Base-by-base conservation (phyloP, 2,888 invertebrate genomes). In the Amphipoea oculea region DNA sequence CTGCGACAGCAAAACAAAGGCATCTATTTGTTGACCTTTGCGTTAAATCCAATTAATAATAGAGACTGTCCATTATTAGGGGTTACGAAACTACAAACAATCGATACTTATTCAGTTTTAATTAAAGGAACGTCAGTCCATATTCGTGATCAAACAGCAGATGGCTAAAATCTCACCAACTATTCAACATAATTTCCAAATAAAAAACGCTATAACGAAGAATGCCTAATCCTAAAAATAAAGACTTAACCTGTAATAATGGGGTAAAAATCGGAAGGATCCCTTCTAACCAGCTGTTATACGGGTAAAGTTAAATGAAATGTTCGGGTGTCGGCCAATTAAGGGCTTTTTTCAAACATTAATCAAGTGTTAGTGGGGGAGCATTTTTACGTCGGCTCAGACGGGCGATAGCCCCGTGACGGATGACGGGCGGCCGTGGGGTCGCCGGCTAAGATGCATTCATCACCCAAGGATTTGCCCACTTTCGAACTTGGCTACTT, bases 271-370 rank as follows among this genome's bases (percentile, higher is more conserved):
- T 88, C 74, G 78, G 81, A 84, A 84, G 79, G 79, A 81, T 81
- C 84, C 87, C 81, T 81, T 79, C 84, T 78, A 82, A 86, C 89
- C 93, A 93, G 92, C 92, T 94, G 93, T 90, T 91, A 93, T 94
- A 93, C 94, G 94, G 94, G 94, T 90, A 89, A 91, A 94, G 92
- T 94, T 92, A 95, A 95, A 95, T 94, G 92, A 94, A 95, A 94
- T 92, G 93, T 94, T 94, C 92, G 93, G 91, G 91, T 92, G 93
- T 92, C 91, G 90, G 92, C 95, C 82, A 82, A 82, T 96, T 96
- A 96, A 96, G 96, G 96, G 94, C 93, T 94, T 96, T 96, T 95
- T 96, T 96, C 92, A 93, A 95, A 94, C 96, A 96, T 96, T 96
- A 96, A 96, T 96, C 96, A 96, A 96, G 94, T 93, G 93, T 91